phyloP scores from a whole-genome alignment of 2,113 vertebrate species.

The Apistogramma diplotaenia region DNA sequence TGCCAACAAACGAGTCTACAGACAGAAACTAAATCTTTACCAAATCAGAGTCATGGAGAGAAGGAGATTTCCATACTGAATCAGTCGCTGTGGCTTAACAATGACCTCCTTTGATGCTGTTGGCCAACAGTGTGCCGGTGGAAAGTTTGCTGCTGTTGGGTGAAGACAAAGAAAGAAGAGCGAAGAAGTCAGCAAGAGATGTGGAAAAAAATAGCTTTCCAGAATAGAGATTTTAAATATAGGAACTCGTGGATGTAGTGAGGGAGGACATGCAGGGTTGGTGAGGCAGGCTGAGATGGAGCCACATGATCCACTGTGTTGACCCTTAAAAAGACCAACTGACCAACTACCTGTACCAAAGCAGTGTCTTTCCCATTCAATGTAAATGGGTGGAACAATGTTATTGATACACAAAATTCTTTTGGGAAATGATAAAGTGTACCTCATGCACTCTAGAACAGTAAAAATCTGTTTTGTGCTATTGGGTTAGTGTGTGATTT shows the following conservation, averaged over 20 bases:
- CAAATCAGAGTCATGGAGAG: neutral
- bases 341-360: neutral
- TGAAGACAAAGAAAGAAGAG: neutral
- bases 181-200: neutral
- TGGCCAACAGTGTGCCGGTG: neutral
- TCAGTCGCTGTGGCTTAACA: neutral
- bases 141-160: neutral
- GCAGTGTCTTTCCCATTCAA: neutral
- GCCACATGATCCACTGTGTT: neutral
- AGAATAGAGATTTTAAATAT: neutral
- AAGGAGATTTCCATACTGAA: neutral
- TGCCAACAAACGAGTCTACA: neutral
- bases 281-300: neutral
- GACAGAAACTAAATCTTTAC: neutral
- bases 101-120: neutral
- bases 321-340: neutral
- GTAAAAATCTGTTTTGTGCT: neutral
- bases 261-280: neutral
- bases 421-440: neutral
- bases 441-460: neutral
- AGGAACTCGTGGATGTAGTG: neutral
- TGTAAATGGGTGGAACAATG: neutral
- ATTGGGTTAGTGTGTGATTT: neutral
- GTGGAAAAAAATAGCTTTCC: neutral
- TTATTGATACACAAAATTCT: neutral